These are phyloP conservation scores for Cercopithecus mona DNA, from an alignment of 2,113 vertebrate genomes.

Conservation along the genomic window DNA sequence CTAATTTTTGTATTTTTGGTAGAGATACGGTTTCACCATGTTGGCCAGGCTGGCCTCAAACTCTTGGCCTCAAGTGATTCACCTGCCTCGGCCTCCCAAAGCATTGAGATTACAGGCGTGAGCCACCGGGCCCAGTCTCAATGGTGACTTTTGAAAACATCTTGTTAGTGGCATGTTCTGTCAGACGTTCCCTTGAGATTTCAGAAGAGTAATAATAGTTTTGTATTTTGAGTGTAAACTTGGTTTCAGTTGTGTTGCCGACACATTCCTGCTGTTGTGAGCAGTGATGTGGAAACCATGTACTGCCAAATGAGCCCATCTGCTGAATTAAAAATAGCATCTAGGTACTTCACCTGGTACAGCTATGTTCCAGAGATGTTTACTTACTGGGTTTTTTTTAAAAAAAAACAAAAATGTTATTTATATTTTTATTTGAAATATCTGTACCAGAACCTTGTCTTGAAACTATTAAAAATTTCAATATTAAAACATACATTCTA, in stretches of 20 bases:
- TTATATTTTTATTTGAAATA: constrained; percentile 30
- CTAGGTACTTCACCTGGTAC: not conserved
- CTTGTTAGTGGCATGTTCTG: not conserved
- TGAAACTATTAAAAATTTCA: constrained; percentile 1
- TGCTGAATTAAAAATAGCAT: not conserved
- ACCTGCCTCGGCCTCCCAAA: too few species aligned
- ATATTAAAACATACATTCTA: not conserved
- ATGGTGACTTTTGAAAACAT: not conserved
- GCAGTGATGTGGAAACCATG: rapidly evolving
- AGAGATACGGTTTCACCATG: too few species aligned
- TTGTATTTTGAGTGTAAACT: constrained; percentile 3
- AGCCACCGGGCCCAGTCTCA: not conserved
- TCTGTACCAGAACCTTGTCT: not conserved
- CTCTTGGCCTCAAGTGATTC: too few species aligned
- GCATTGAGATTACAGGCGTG: too few species aligned
- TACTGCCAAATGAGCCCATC: not conserved
- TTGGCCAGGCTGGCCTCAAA: too few species aligned
- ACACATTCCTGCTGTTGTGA: not conserved
- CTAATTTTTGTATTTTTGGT: not conserved
- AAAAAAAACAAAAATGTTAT: not conserved
- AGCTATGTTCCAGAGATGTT: not conserved
- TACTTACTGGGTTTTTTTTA: not conserved
- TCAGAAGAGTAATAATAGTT: not conserved
- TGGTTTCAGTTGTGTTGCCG: not conserved
- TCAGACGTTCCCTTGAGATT: not conserved